Evolutionary conservation across 2,113 vertebrate genomes (phyloP).

Genomic region (Oriolus oriolus): DNA sequence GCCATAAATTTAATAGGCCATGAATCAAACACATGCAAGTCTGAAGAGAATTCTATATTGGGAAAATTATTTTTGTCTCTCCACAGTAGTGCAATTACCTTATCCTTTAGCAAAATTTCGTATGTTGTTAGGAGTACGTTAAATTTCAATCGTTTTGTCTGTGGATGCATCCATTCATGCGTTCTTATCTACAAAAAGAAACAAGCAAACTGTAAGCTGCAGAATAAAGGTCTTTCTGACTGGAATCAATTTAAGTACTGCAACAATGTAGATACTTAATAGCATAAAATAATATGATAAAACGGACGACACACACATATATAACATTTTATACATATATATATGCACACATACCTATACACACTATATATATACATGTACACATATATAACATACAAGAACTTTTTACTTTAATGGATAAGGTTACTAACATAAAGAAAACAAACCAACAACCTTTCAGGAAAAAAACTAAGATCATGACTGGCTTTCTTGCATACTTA

Average conservation of each 20-base stretch:
- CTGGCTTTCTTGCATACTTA: not conserved
- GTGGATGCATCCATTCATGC: conserved; percentile 97
- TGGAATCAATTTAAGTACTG: not conserved
- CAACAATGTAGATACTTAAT: not conserved
- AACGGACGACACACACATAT: not conserved
- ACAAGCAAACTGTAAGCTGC: not conserved
- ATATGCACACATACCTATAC: rapidly evolving
- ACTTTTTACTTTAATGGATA: not conserved
- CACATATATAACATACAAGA: not conserved
- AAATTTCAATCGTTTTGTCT: conserved; percentile 92
- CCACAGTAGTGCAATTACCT: conserved; percentile 70
- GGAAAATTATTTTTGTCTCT: not conserved
- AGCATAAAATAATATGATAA: not conserved
- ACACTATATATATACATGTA: not conserved
- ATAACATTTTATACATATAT: not conserved
- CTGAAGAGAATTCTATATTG: not conserved
- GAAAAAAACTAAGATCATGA: not conserved
- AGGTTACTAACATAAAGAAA: not conserved
- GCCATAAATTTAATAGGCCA: not conserved
- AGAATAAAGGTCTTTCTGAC: not conserved
- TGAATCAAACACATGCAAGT: not conserved
- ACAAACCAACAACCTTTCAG: not conserved
- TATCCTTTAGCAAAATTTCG: conserved; percentile 96
- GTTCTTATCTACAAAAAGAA: conserved; percentile 86
- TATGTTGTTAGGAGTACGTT: conserved; percentile 97